Percentiles rank a stretch among this genome's conserved stretches.
These are phyloP conservation scores for Dyspetes luteomarginatus DNA, from an alignment of 2,888 invertebrate species.

Conservation along the genomic window DNA sequence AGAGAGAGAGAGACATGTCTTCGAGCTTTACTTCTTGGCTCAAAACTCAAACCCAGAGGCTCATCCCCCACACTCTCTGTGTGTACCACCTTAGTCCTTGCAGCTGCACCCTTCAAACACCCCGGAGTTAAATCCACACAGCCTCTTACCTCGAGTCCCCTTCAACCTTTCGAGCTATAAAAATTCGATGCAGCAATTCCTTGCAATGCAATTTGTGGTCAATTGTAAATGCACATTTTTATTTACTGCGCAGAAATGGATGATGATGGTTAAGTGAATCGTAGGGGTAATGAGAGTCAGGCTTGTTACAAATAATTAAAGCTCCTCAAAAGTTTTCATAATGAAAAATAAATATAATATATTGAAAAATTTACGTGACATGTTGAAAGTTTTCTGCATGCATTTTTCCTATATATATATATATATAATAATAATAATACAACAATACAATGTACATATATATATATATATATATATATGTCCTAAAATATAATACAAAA, in stretches of 20 bases:
- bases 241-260: neutral
- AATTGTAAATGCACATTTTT: neutral
- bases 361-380: no score
- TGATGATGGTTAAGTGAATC: neutral
- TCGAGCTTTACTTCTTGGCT: conserved; percentile 54
- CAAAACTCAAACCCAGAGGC: conserved; percentile 36
- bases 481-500: no score
- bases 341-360: no score
- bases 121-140: conserved; percentile 10
- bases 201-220: neutral
- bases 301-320: no score
- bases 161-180: neutral
- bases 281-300: no score
- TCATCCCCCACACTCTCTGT: conserved; percentile 15
- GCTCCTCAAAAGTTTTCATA: no score
- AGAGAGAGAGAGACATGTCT: no score
- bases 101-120: conserved; percentile 18
- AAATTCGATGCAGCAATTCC: neutral
- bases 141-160: neutral
- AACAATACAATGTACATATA: no score
- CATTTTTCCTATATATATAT: no score
- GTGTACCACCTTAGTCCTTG: conserved; percentile 6
- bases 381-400: no score
- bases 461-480: no score
- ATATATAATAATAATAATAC: no score